Base-by-base conservation (phyloP, 2,888 invertebrate species). In the Diploptera punctata region DNA sequence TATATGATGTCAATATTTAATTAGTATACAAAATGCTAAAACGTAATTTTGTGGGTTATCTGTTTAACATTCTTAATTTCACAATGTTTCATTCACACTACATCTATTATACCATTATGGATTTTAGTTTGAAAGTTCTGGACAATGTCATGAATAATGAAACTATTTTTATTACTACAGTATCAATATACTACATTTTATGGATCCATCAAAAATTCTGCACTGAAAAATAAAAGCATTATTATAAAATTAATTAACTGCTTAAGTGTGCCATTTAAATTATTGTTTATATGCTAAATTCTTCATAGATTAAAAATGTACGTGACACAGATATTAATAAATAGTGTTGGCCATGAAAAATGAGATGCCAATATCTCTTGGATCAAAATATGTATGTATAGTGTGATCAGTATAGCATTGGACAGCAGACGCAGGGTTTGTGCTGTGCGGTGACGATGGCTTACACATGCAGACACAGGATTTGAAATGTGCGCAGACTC, bases 291-390 rank as follows among this genome's bases (percentile, higher is more conserved):
- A 47, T 5, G n/a, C 19, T 24, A 52, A 24, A 24, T 24, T 3
- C 24, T 24, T 24, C 24, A 21, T 24, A 16, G 4, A 52, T 24
- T 24, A 19, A 24, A 52, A 52, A 52, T 52, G 52, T 9, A 24
- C 21, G 52, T 1, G 9, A 52, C 16, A 52, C 9, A 52, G 24
- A 52, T 24, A 52, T 52, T 52, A 52, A 52, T 38, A 29, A 38
- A 61, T 21, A 62, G 43, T 33, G 19, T 1, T 62, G 19, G 19
- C 62, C 62, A 62, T 43, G 21, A 33, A 62, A 62, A 62, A 38
- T 62, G 18, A 61, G 38, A 38, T 43, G 16, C 43, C 62, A 62
- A 43, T 19, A 43, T 43, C 33, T 62, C 38, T 21, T 62, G 16
- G 43, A 33, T 62, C 19, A 62, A 62, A 21, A 43, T 61, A 18